Evolutionary conservation across 2,797 vertebrate genomes (phyloP), one percentile per base, ranked within the genome.

Genomic region (Gambusia yucatana): DNA sequence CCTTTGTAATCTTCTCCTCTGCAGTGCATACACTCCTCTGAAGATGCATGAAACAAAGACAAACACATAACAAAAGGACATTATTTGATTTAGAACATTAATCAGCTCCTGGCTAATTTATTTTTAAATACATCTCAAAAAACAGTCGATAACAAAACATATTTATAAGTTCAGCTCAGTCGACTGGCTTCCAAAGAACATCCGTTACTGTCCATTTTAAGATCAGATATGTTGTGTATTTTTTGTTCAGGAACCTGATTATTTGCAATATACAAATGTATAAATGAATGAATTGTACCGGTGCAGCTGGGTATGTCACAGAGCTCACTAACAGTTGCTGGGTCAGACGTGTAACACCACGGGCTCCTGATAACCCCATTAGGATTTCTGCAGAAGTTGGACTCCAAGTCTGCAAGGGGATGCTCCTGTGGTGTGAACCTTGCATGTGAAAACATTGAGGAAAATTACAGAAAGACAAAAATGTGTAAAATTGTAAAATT

Each of bases 11-110:
- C 89, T 92, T 98, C 98, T 10, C 98, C 98, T 16, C 94, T 98
- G 96, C 98, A 99, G 22, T 96, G 87, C 78, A 99, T 98, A 47
- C 98, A 99, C 61, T 98, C 96, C 61, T 97, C 98, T 99, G 92
- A 50, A 50, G 48, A 1, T 50, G 48, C 11, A 82, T 25, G 71
- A 30, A 43, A 16, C 39, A 76, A 20, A 70, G 14, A n/a, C 22
- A 72, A 71, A 72, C 10, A 30, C 14, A 36, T 6, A 30, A 14
- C 48, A 50, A 17, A 50, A 50, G 17, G 48, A 50, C 20, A 2
- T 16, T 14, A 46, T 47, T 47, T 47, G 46, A 47, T 47, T 50
- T 17, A 50, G 16, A 17, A 50, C 48, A 2, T 50, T 17, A 50
- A 17, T 50, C 1, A 50, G 48, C 4, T 1, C 17, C 48, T 20